Evolutionary conservation across 2,888 invertebrate species (phyloP).

Genomic region (Subacronicta megacephala): DNA sequence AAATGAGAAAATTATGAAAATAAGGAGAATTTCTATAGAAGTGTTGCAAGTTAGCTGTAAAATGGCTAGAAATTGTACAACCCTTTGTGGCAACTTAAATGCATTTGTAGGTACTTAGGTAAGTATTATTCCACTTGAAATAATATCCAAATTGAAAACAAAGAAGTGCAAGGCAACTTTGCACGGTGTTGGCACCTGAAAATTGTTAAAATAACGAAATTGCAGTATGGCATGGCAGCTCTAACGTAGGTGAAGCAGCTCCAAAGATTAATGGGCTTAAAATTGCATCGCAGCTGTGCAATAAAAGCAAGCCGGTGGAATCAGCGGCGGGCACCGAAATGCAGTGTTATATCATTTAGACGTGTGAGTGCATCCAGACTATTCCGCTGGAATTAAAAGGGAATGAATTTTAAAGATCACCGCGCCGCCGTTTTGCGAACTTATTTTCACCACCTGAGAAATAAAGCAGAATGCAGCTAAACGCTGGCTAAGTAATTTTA

Average conservation of each 20-base stretch:
- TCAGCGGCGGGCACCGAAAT: conserved; percentile 66
- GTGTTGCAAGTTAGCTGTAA: no score
- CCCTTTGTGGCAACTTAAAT: conserved; percentile 3
- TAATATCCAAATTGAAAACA: conserved; percentile 39
- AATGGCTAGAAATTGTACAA: no score
- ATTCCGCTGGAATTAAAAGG: conserved; percentile 70
- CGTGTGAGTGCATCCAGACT: conserved; percentile 63
- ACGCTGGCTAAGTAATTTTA: conserved; percentile 37
- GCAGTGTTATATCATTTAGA: conserved; percentile 79
- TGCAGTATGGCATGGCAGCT: conserved; percentile 51
- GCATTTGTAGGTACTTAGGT: no score
- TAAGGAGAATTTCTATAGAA: no score
- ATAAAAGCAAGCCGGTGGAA: conserved; percentile 79
- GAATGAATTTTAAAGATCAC: conserved; percentile 62
- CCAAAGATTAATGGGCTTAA: conserved; percentile 86
- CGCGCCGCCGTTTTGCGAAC: conserved; percentile 42
- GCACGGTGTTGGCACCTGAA: conserved; percentile 24
- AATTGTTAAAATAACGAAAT: conserved; percentile 54
- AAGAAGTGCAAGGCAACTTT: conserved; percentile 27
- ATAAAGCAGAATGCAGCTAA: conserved; percentile 32
- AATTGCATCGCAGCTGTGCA: conserved; percentile 85
- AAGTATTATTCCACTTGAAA: conserved; percentile 21
- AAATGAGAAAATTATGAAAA: no score
- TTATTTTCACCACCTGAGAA: conserved; percentile 34
- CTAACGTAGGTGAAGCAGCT: conserved; percentile 65